Evolutionary conservation across 2,797 vertebrate species (phyloP), one percentile per base, ranked within the genome.

Genomic region (Poecilia gillii): DNA sequence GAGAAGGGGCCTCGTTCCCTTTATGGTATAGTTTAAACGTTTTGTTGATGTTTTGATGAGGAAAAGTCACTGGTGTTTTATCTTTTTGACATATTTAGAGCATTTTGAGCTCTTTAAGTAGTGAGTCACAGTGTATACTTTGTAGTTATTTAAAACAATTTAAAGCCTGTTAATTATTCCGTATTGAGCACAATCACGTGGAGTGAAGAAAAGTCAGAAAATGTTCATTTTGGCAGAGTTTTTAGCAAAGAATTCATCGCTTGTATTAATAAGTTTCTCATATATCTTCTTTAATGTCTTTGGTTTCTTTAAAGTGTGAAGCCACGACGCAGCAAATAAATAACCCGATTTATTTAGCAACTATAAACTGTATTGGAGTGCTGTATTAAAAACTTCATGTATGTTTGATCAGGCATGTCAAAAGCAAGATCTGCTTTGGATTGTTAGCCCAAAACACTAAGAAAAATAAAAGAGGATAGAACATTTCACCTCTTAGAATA

Each of bases 1-100:
- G 87, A 93, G 83, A 72, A 93, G 72, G 45, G 98, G 98, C 79
- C 92, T 99, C 7, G 94, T 98, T 62, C 98, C 98, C 11, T 92
- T 98, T 74, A 97, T 99, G 97, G 98, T 99, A 2, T 45, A 31
- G 12, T 33, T 41, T 1, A 72, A 25, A 51, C 25, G 0, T 71
- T 45, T 43, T 43, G 25, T 7, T 45, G 66, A 70, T 25, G 39
- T 43, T 23, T 13, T 13, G 39, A 13, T 9, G 62, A 39, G 59
- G 11, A 2, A 43, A 45, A 45, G 16, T 39, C 18, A 11, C 20
- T 68, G 36, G 9, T 25, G 36, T 68, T 5, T 68, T 25, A 41
- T 39, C 16, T 25, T 41, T 68, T 41, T 68, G 11, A 11, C 36
- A 41, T 39, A 11, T 25, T 23, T 41, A 18, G 64, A 41, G 20